These are phyloP conservation scores for Eueremaeus valkanovi DNA, from an alignment of 2,888 invertebrate genomes.

Conservation along the genomic window DNA sequence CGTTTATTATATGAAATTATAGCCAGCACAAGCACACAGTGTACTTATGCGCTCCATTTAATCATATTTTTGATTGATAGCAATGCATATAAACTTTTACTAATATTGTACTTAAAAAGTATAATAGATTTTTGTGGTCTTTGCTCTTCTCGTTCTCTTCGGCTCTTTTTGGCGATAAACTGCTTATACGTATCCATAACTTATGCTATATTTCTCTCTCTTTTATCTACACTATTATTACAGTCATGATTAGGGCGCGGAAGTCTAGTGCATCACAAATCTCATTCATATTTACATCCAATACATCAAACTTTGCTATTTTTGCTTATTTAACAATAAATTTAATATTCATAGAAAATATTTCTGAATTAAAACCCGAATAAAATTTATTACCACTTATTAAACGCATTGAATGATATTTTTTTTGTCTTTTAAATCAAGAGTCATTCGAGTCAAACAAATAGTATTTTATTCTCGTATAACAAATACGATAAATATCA, in stretches of 20 bases:
- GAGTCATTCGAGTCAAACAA: no score
- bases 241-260: conserved; percentile 22
- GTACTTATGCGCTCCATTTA: conserved; percentile 7
- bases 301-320: background rate
- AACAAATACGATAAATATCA: no score
- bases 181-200: conserved; percentile 19
- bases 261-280: background rate
- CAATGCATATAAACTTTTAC: conserved; percentile 28
- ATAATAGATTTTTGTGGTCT: conserved; percentile 12
- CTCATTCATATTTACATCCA: conserved; percentile 6
- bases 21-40: background rate
- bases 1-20: conserved; percentile 21
- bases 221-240: conserved; percentile 25
- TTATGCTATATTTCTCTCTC: conserved; percentile 8
- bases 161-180: background rate
- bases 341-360: no score
- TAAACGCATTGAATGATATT: no score
- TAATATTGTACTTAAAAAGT: conserved; percentile 28
- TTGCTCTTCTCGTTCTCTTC: background rate
- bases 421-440: no score
- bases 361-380: no score
- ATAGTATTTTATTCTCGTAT: no score
- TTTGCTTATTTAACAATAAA: background rate
- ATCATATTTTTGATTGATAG: conserved; percentile 29
- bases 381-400: no score